Evolutionary conservation across 2,113 vertebrate genomes (phyloP).

Genomic region (Sturnira hondurensis): DNA sequence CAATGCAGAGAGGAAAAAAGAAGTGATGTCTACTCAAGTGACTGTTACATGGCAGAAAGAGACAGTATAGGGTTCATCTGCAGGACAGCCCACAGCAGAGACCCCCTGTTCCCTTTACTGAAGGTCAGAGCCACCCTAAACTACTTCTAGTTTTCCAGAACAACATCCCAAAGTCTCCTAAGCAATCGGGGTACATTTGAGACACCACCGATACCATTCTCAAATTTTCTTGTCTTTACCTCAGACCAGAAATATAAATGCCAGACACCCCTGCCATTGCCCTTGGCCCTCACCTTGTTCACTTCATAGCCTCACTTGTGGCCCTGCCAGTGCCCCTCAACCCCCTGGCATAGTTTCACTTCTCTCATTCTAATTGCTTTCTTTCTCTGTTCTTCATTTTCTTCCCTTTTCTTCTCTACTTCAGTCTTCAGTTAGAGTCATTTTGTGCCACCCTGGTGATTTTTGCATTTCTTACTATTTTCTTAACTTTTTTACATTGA

Average conservation of each 20-base stretch:
- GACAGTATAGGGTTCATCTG: not conserved
- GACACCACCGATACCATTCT: not conserved
- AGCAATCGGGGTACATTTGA: not conserved
- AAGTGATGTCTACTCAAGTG: not conserved
- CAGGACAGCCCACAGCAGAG: not conserved
- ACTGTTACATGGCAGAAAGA: not conserved
- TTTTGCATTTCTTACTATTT: not conserved
- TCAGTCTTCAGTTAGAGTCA: not conserved
- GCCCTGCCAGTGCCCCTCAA: not conserved
- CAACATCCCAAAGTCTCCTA: not conserved
- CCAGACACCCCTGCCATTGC: not conserved
- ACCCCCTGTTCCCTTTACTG: not conserved
- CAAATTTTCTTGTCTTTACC: not conserved
- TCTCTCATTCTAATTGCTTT: not conserved
- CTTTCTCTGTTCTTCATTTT: not conserved
- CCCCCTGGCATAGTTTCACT: not conserved
- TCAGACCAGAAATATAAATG: not conserved
- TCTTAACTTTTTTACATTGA: not conserved
- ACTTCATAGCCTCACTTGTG: not conserved
- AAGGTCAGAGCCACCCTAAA: not conserved
- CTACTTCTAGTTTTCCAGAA: not conserved
- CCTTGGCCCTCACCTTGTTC: not conserved
- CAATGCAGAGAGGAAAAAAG: slow-evolving; percentile 6
- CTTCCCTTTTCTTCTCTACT: not conserved
- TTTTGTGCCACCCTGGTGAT: not conserved